phyloP scores from a whole-genome alignment of 2,797 vertebrate genomes.

The Dermochelys coriacea region DNA sequence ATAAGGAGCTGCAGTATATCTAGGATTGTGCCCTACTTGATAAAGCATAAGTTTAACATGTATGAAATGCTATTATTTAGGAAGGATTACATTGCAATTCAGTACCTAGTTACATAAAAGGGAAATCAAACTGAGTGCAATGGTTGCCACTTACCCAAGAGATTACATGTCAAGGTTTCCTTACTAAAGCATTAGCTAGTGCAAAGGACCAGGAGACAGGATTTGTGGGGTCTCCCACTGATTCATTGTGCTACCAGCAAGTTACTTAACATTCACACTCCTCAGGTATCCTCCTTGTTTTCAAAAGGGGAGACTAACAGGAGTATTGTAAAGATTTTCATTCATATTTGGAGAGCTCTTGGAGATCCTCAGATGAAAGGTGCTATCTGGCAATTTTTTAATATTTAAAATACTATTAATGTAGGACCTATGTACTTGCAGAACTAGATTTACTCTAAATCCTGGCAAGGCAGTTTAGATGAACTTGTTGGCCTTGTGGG shows the following conservation, averaged over 20 bases:
- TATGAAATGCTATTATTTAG: neutral
- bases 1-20: neutral
- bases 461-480: neutral
- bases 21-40: neutral
- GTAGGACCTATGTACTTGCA: neutral
- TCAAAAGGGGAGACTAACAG: too few species aligned
- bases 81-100: neutral
- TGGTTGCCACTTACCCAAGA: neutral
- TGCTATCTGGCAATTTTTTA: neutral
- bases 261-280: neutral
- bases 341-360: neutral
- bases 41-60: neutral
- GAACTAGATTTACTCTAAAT: neutral
- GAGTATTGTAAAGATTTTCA: rapidly evolving
- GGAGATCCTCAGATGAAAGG: neutral
- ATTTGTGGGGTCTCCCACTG: neutral
- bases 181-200: neutral
- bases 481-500: neutral
- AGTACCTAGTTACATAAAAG: neutral
- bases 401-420: neutral
- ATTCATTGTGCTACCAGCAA: neutral
- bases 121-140: neutral
- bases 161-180: neutral
- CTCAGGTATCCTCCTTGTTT: neutral
- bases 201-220: neutral